Base-by-base conservation (phyloP, 2,888 invertebrate genomes). In the Lutraria lutraria region DNA sequence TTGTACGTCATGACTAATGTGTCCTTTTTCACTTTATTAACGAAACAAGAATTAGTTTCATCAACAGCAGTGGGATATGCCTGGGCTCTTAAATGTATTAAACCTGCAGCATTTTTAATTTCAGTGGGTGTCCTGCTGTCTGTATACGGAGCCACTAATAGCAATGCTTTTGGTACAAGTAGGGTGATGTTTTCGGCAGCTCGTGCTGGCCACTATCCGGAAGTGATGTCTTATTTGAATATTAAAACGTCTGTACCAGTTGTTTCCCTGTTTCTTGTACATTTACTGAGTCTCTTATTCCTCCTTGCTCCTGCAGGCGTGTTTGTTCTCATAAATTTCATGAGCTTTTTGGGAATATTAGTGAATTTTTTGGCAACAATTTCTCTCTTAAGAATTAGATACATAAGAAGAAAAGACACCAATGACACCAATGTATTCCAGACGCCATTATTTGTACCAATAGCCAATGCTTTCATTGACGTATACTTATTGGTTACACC, bases 161-260 rank as follows among this genome's bases (percentile, higher is more conserved):
- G 89, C 0, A 72, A 21, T 6, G n/a, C 83, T 16, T 91, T 91
- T 43, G 68, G 83, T 0, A 68, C 83, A 8, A 85, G 88, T 31
- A 53, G 91, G 53, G 82, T 91, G 31, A 63, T 91, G 87, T 91
- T 90, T 86, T 88, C 91, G 21, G 90, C 86, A 52, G 89, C 91
- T 21, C 84, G 91, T 52, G 86, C 84, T 6, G 90, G 88, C 15
- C 90, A 88, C 25, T 89, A 80, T 80, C 91, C 91, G 87, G 91
- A 90, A 87, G 83, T 88, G 56, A 85, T 91, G 83, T 90, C 90
- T 72, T 87, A 43, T 80, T 81, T 91, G 15, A 87, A 91, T 68
- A 85, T 87, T 21, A 29, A 72, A 4, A 63, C 89, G 3, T 83
- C 76, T 13, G 88, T 88, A n/a, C 91, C 91, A 13, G 83, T 88